Base-by-base conservation (phyloP, 2,888 invertebrate species). In the Tricholauxania praeusta region DNA sequence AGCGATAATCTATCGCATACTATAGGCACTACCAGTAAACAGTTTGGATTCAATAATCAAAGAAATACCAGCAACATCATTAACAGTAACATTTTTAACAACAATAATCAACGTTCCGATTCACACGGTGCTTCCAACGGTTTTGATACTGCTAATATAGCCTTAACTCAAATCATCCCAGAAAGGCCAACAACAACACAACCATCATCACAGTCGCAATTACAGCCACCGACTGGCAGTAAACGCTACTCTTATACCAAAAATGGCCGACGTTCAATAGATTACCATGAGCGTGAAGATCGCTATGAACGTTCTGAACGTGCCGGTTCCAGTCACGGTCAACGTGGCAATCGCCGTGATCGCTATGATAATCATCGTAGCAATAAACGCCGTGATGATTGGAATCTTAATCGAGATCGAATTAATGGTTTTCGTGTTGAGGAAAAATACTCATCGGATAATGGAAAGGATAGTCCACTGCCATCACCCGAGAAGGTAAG, bases 351-450 rank as follows among this genome's bases (percentile, higher is more conserved):
- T 60, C 64, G 64, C 52, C 77, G 78, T 71, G 85, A 85, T 49
- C 85, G 86, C 55, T 85, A 85, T 67, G 86, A 87, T 69, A 86
- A 84, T 76, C 81, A 84, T 75, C 83, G 85, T 32, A 86, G 85
- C 68, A 84, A 84, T 48, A 87, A 87, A 59, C 80, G 86, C 1
- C 82, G 85, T 22, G 86, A 86, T 60, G 86, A 86, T 73, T 86
- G 87, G 86, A 86, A 86, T 76, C 81, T 85, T 8, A 85, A 86
- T 76, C 81, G 87, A 10, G 86, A 86, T 74, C 82, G 84, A 22
- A 81, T 84, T 51, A 86, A 85, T 74, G 84, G 84, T 0, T 85
- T 80, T 77, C 79, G 85, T 6, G 85, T 83, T 0, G 86, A 85
- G 19, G 80, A 81, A 51, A 82, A 80, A 72, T 78, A 77, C 67